A percentile compares a stretch with the other conserved stretches of the same genome.
These are phyloP conservation scores for Serranus cabrilla DNA, from an alignment of 2,797 vertebrate species.

Conservation along the genomic window DNA sequence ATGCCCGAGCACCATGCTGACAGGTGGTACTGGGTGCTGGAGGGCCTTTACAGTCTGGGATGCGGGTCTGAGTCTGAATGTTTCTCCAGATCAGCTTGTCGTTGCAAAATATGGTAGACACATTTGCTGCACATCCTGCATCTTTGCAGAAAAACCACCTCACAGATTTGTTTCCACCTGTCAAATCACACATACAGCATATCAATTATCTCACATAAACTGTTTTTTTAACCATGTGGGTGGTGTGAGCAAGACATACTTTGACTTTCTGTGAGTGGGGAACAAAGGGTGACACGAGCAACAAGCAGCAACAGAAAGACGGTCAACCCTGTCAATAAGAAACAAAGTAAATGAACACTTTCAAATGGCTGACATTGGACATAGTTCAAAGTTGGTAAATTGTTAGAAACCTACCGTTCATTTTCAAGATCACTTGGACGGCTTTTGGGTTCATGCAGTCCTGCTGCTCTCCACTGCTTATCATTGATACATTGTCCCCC, in stretches of 20 bases:
- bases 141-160: not conserved
- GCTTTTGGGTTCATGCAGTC: too few species aligned
- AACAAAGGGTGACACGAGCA: fast-evolving
- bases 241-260: not conserved
- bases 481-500: not conserved
- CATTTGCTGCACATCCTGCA: slow-evolving; percentile 18
- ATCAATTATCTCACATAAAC: not conserved
- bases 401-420: slow-evolving; percentile 21
- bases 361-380: not conserved
- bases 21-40: slow-evolving; percentile 23
- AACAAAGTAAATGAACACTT: not conserved
- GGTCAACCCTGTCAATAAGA: not conserved
- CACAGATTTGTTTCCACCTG: not conserved
- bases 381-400: not conserved
- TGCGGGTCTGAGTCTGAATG: fast-evolving
- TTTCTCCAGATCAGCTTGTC: fast-evolving
- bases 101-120: not conserved
- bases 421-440: not conserved
- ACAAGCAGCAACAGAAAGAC: not conserved
- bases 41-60: not conserved
- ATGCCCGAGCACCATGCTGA: slow-evolving; percentile 6
- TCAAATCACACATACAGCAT: not conserved
- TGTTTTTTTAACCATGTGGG: not conserved
- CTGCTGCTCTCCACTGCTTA: not conserved
- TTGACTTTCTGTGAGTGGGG: slow-evolving; percentile 5